Conservation (phyloP, 2,113 vertebrate species). For the Bettongia penicillata region DNA sequence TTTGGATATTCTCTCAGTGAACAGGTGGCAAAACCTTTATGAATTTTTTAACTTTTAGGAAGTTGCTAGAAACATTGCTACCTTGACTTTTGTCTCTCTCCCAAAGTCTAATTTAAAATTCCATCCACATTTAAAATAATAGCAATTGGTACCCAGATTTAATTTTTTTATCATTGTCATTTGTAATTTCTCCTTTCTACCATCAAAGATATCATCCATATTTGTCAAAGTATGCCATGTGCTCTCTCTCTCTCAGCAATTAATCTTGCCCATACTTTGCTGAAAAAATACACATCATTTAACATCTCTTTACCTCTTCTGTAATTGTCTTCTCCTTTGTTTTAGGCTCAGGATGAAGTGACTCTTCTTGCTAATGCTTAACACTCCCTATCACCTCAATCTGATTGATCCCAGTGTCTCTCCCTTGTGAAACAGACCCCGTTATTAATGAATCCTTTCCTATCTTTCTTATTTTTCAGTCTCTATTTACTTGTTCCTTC, state of each 20-base stretch:
- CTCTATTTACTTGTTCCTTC: neutral
- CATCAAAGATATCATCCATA: neutral
- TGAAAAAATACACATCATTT: neutral
- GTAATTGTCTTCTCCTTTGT: neutral
- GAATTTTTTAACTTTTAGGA: neutral
- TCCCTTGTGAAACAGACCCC: neutral
- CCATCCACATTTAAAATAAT: neutral
- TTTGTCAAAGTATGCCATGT: neutral
- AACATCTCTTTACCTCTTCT: neutral
- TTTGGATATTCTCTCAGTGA: neutral
- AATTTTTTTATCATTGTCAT: neutral
- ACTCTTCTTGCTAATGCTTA: neutral
- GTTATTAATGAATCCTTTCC: neutral
- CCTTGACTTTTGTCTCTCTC: neutral
- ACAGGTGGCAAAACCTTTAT: neutral
- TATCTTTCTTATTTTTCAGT: neutral
- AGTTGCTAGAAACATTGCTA: neutral
- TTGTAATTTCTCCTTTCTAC: neutral
- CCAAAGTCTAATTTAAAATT: neutral
- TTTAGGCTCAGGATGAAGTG: neutral
- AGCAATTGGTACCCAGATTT: neutral
- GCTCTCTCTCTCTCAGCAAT: neutral
- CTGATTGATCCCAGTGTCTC: neutral
- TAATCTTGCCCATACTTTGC: neutral
- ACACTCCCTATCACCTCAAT: neutral